Conservation (phyloP, 2,888 invertebrate species). For the Coelopa pilipes region DNA sequence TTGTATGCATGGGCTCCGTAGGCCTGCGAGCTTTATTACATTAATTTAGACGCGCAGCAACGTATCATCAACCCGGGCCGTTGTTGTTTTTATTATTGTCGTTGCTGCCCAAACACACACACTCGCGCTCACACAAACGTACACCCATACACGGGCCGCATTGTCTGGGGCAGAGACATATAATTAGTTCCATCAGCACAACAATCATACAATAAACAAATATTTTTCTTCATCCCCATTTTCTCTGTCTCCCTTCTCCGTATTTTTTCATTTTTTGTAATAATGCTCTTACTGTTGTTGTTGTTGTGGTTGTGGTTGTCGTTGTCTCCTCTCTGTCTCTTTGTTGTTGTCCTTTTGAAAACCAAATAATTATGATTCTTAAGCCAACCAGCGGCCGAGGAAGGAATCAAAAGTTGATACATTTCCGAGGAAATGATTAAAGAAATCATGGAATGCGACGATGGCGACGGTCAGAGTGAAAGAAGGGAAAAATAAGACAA, state of each 20-base stretch:
- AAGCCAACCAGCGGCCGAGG: background rate
- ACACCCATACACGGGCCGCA: background rate
- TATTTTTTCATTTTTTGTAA: background rate
- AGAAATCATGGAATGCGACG: slow-evolving; percentile 19
- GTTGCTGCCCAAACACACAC: background rate
- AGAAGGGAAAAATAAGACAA: background rate
- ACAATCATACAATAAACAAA: slow-evolving; percentile 35
- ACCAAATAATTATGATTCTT: slow-evolving; percentile 21
- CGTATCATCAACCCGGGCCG: slow-evolving; percentile 14
- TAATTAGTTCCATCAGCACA: slow-evolving; percentile 34
- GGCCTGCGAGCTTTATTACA: slow-evolving; percentile 26
- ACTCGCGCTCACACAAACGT: too few species aligned
- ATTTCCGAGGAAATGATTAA: slow-evolving; percentile 34
- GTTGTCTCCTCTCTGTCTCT: slow-evolving; percentile 13
- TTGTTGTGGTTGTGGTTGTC: slow-evolving; percentile 13
- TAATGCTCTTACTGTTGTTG: background rate
- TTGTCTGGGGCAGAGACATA: slow-evolving; percentile 28
- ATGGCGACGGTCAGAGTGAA: background rate
- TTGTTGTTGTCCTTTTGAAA: slow-evolving; percentile 24
- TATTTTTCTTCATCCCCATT: slow-evolving; percentile 15
- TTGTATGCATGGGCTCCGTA: background rate
- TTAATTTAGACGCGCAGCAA: slow-evolving; percentile 27
- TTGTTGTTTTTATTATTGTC: slow-evolving; percentile 3
- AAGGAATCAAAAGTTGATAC: background rate
- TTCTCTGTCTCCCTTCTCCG: background rate